Evolutionary conservation across 2,797 vertebrate species (phyloP), one percentile per base, ranked within the genome.

Genomic region (Antennarius maculatus): DNA sequence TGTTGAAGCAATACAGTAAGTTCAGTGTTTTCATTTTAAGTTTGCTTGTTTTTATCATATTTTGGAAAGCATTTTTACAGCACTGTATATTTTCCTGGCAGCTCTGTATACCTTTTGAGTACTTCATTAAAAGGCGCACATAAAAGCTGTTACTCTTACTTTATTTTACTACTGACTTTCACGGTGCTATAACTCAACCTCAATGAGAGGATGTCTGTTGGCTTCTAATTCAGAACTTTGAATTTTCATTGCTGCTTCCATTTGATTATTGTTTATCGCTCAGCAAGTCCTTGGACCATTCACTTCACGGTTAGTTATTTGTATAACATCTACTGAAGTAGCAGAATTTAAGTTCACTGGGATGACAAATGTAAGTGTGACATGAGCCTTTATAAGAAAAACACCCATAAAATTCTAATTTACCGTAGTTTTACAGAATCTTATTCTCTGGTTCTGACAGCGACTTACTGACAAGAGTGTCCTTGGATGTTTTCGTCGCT

Each of bases 101-200:
- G 18, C 46, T 48, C 61, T 17, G 17, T 15, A 27, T 17, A 41
- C 14, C 14, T 74, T 71, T 54, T 12, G 29, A 66, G 28, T 52
- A 54, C 55, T 74, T 1, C 48, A 69, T 41, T 42, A 53, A 41
- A 28, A 66, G 66, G 15, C 13, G 17, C 48, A 66, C 17, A 1
- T 79, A 67, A 83, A 74, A 74, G 41, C 59, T 54, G 70, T 76
- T 71, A 42, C 50, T 42, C 49, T 77, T 61, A 43, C 41, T 63
- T 74, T 57, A 34, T 34, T 59, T 46, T 59, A 65, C 67, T 16
- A 52, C 51, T 1, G 4, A 52, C 48, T 61, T 46, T 76, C 46
- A 61, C 56, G 55, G 18, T 57, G 59, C 51, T 54, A 27, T 63
- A 61, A 31, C 54, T n/a, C n/a, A 16, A 31, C 14, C 17, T 54